Conservation (phyloP, 2,113 vertebrate genomes). For the Stictonetta naevosa region DNA sequence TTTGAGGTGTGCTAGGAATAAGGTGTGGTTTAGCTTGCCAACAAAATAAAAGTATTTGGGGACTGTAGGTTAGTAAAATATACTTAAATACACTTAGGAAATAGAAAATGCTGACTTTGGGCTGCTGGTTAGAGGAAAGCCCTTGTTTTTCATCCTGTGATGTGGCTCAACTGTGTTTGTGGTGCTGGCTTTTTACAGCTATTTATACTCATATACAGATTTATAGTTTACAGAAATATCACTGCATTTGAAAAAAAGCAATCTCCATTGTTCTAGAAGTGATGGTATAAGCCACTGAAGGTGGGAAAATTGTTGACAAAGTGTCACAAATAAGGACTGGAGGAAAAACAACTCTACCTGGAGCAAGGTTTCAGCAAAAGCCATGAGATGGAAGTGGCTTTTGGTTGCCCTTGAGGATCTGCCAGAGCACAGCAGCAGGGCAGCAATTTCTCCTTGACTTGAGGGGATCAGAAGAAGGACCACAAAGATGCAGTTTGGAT, state of each 20-base stretch:
- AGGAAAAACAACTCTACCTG: background rate
- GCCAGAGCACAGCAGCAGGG: background rate
- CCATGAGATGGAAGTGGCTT: background rate
- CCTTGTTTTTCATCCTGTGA: background rate
- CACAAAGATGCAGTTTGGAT: background rate
- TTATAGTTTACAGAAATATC: conserved; percentile 17
- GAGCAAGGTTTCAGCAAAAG: background rate
- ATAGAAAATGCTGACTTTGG: background rate
- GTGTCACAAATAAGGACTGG: background rate
- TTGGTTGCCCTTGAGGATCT: background rate
- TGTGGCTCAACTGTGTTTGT: conserved; percentile 19
- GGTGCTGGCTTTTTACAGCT: conserved; percentile 4
- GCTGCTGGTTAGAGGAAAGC: background rate
- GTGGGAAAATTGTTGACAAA: background rate
- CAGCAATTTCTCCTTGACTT: background rate
- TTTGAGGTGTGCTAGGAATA: background rate
- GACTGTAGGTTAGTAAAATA: background rate
- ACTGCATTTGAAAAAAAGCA: background rate
- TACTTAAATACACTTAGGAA: conserved; percentile 7
- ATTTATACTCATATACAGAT: background rate
- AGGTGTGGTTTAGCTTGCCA: background rate
- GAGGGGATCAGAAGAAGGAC: background rate
- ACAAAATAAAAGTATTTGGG: background rate
- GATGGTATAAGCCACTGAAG: background rate
- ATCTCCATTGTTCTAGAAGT: background rate